Base-by-base conservation (phyloP, 53 echinoderm and acorn worm species). In the Crossaster papposus region DNA sequence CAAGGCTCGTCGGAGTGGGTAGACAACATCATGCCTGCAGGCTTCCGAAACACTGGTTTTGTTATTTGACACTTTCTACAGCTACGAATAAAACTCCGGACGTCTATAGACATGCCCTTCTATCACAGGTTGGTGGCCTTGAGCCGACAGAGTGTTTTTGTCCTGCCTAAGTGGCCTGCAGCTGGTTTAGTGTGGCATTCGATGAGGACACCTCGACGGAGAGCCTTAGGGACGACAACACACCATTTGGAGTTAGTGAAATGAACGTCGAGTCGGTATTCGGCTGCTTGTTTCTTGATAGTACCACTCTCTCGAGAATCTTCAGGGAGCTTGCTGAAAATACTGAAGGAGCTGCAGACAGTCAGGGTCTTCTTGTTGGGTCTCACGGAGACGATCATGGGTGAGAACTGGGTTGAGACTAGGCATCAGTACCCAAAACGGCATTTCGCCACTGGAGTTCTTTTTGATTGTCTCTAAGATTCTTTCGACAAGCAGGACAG, bases 161-260 rank as follows among this genome's bases (percentile, higher is more conserved):
- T n/a, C n/a, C n/a, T n/a, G n/a, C n/a, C n/a, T n/a, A n/a, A n/a
- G n/a, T n/a, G n/a, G n/a, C n/a, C n/a, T n/a, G n/a, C n/a, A n/a
- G n/a, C n/a, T n/a, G n/a, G n/a, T n/a, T n/a, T n/a, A n/a, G n/a
- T n/a, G n/a, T n/a, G n/a, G n/a, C n/a, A n/a, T n/a, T n/a, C n/a
- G n/a, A n/a, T n/a, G n/a, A n/a, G n/a, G n/a, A 91, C 91, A 77
- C 72, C 86, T 13, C 71, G 86, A 15, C 28, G 78, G 0, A 83
- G 78, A 0, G 76, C 1, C 14, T 84, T 37, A 28, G 83, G 84
- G 1, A 83, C 84, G 14, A 84, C 85, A 44, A 83, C 37, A 23
- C 28, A 53, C 54, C 44, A 74, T 24, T 18, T 35, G 63, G 63
- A 36, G 36, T 64, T 17, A 15, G 83, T 9, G 14, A n/a, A 83